These are phyloP conservation scores for Pomatorhinus ruficollis DNA, from an alignment of 2,113 vertebrate genomes.

Conservation along the genomic window DNA sequence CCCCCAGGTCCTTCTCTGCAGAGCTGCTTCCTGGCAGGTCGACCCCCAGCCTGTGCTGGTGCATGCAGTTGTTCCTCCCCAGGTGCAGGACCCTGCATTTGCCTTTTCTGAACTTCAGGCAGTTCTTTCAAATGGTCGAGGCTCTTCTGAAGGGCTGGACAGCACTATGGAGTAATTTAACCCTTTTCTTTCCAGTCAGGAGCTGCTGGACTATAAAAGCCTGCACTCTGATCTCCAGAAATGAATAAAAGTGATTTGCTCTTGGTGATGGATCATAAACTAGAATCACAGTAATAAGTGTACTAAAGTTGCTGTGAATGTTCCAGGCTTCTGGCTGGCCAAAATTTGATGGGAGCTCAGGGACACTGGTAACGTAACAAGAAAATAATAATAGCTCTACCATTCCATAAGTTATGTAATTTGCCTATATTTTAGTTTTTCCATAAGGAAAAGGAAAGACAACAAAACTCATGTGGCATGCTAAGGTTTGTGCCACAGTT, in stretches of 20 bases:
- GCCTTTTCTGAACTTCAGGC: not conserved
- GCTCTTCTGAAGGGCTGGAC: not conserved
- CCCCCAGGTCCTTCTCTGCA: not conserved
- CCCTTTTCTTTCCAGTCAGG: not conserved
- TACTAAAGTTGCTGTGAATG: not conserved
- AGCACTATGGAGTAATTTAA: not conserved
- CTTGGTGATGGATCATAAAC: not conserved
- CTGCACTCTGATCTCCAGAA: not conserved
- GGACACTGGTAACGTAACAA: not conserved
- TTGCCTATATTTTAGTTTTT: not conserved
- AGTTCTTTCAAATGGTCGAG: rapidly evolving
- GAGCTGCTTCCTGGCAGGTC: not conserved
- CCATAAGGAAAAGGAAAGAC: not conserved
- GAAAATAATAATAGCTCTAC: not conserved
- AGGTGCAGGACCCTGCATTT: not conserved
- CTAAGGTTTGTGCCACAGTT: not conserved
- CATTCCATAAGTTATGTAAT: not conserved
- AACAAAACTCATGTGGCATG: not conserved
- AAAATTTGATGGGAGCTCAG: not conserved
- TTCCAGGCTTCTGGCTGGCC: not conserved
- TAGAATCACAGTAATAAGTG: not conserved
- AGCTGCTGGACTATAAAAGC: not conserved
- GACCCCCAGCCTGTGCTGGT: no score
- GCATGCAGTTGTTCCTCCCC: rapidly evolving
- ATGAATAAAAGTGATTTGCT: not conserved